These are phyloP conservation scores for Myodes glareolus DNA, from an alignment of 2,113 vertebrate species.

Conservation along the genomic window DNA sequence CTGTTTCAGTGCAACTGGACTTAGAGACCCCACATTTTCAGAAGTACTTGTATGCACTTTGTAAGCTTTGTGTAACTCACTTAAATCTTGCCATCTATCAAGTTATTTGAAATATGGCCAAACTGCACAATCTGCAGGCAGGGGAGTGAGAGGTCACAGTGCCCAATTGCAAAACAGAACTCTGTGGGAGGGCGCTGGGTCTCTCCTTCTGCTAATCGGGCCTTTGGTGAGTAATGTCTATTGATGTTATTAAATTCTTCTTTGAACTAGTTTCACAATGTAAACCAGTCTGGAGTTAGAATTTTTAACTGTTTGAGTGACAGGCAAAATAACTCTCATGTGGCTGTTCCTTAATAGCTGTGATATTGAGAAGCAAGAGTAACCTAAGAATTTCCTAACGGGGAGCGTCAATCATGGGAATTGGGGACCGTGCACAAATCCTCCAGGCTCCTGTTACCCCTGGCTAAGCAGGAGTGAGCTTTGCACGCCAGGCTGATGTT, in stretches of 20 bases:
- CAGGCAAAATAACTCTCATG: conserved; percentile 64
- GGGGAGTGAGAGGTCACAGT: conserved; percentile 64
- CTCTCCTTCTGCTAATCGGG: conserved; percentile 53
- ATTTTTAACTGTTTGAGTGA: conserved; percentile 63
- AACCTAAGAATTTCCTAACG: conserved; percentile 15
- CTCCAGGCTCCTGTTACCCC: conserved; percentile 62
- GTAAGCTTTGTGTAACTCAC: conserved; percentile 65
- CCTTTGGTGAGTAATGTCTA: conserved; percentile 37
- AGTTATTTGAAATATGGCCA: conserved; percentile 66
- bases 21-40: conserved; percentile 56
- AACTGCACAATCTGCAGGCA: conserved; percentile 62
- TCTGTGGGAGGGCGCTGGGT: neutral
- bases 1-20: neutral
- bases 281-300: conserved; percentile 59
- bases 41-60: conserved; percentile 10
- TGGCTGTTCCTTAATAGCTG: conserved; percentile 53
- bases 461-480: conserved; percentile 65
- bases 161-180: conserved; percentile 41
- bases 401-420: conserved; percentile 54
- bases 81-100: conserved; percentile 73
- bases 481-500: conserved; percentile 60
- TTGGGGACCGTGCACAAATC: conserved; percentile 72
- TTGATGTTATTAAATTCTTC: conserved; percentile 53
- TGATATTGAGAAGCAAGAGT: conserved; percentile 59
- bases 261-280: conserved; percentile 62